Conservation (phyloP, 1,140 invertebrate genomes). For the Teleopsis dalmanni region DNA sequence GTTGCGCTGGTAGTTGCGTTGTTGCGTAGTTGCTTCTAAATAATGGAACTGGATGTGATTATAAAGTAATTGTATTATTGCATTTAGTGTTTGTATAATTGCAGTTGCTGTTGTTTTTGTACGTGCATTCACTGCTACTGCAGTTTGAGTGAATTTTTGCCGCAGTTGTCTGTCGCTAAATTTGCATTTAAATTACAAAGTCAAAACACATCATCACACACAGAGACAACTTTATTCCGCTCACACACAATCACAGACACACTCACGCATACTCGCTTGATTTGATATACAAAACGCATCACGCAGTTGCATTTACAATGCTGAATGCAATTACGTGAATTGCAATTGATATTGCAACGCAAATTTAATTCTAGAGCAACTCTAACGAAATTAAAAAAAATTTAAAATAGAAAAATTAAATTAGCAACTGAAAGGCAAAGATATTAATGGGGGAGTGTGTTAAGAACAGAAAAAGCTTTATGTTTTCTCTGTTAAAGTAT, state of each 20-base stretch:
- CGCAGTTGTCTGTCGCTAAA: not conserved
- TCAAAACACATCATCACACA: slow-evolving; percentile 3
- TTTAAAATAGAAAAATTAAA: too few species aligned
- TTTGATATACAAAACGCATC: slow-evolving; percentile 10
- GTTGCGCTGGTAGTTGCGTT: too few species aligned
- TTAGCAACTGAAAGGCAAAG: too few species aligned
- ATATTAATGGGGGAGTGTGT: too few species aligned
- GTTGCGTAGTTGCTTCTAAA: too few species aligned
- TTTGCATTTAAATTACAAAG: slow-evolving; percentile 11
- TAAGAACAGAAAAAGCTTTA: too few species aligned
- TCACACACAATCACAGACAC: not conserved
- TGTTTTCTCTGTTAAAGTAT: too few species aligned
- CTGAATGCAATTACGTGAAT: slow-evolving; percentile 5
- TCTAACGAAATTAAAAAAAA: too few species aligned
- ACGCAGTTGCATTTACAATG: not conserved
- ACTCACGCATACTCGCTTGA: not conserved
- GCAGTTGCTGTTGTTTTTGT: slow-evolving; percentile 2
- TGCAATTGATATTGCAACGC: slow-evolving; percentile 3
- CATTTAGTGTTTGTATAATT: slow-evolving; percentile 2
- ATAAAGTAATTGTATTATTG: slow-evolving; percentile 8
- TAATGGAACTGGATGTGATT: slow-evolving; percentile 6
- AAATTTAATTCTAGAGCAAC: too few species aligned
- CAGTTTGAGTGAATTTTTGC: too few species aligned
- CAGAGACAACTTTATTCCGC: too few species aligned
- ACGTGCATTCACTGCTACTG: not conserved